Evolutionary conservation across 2,113 vertebrate genomes (phyloP), one percentile per base, ranked within the genome.

Genomic region (Calypte anna): DNA sequence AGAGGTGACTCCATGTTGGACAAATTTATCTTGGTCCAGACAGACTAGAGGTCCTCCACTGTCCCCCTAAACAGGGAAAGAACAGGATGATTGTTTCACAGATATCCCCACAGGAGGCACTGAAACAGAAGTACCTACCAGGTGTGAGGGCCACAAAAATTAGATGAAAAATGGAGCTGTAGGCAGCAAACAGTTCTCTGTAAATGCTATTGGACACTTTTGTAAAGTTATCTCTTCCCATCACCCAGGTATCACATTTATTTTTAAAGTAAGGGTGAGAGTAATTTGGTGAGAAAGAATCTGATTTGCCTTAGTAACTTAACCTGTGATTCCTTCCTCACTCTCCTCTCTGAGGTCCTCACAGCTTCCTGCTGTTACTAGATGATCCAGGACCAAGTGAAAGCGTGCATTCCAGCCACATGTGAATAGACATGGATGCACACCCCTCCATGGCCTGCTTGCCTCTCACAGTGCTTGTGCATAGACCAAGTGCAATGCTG

Each of bases 1-100:
- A 1, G 99, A 99, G 2, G 99, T 99, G 75, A 99, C 99, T 31
- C 99, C 99, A 92, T 99, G 99, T 43, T 99, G 88, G 79, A 99
- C 43, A 78, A 98, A 99, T 73, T 50, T 98, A 82, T 98, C 98
- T 93, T 99, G 97, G 17, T 98, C 82, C 50, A 92, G 86, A 86
- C 99, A 99, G 59, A 99, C 98, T 40, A 99, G 98, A 68, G 99
- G 99, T 36, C 99, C 99, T 10, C 99, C 99, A 17, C 99, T 99
- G 98, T 99, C 99, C 28, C 99, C 99, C 99, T 99, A 86, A 81
- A 92, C 2, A 92, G 69, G 53, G 40, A 94, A 70, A 85, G 30
- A 66, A 40, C 23, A 63, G 36, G 25, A 67, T 91, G n/a, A 90
- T 36, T 83, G 28, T 21, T 54, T 88, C 55, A 46, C 0, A 6